A percentile compares a stretch with the other conserved stretches of the same genome.
phyloP scores from a whole-genome alignment of 2,113 vertebrate species.

The Manacus vitellinus region DNA sequence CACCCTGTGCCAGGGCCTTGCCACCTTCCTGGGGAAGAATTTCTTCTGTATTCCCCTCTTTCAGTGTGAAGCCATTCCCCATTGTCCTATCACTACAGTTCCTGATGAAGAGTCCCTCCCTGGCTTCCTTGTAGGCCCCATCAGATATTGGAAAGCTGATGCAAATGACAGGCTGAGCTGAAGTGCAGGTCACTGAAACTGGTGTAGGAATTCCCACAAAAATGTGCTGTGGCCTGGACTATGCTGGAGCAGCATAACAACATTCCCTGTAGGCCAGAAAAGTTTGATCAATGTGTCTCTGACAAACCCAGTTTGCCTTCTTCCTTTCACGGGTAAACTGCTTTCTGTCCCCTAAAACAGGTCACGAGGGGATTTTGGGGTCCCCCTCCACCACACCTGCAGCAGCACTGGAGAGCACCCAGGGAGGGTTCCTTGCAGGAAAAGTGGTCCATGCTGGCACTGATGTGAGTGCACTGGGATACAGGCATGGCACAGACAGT shows the following conservation, averaged over 20 bases:
- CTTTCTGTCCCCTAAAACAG: not conserved
- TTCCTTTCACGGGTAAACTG: not conserved
- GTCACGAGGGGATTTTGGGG: not conserved
- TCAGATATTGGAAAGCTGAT: not conserved
- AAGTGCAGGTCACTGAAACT: not conserved
- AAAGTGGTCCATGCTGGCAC: not conserved
- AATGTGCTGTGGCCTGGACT: not conserved
- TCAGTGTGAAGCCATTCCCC: not conserved
- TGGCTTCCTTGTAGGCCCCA: not conserved
- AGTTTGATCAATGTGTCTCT: not conserved
- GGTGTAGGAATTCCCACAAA: not conserved
- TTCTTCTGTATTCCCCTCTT: not conserved
- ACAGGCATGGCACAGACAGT: not conserved
- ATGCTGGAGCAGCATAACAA: not conserved
- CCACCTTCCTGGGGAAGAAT: not conserved
- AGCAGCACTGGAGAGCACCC: not conserved
- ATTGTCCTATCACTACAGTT: not conserved
- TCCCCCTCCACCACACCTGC: not conserved
- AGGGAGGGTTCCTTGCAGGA: not conserved
- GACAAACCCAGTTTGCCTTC: not conserved
- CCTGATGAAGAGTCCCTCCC: not conserved
- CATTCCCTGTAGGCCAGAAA: not conserved
- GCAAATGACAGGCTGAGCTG: not conserved
- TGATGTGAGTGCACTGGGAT: not conserved
- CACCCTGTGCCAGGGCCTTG: not conserved